Conservation (phyloP, 2,113 vertebrate genomes). For the Catagonus wagneri region DNA sequence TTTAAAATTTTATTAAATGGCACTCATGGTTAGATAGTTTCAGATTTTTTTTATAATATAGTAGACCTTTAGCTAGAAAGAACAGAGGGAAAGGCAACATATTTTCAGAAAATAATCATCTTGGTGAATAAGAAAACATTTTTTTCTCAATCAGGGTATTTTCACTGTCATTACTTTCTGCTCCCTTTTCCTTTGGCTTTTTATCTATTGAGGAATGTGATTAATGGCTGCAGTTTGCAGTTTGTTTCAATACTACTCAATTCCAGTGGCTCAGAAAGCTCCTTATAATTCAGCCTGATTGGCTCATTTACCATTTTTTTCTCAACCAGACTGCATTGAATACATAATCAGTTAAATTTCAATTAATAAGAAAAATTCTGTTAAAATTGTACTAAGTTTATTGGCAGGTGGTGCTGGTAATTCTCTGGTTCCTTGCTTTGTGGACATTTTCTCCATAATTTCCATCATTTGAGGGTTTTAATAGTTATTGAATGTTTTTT, state of each 20-base stretch:
- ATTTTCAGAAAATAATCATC: conserved; percentile 73
- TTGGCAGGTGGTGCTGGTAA: neutral
- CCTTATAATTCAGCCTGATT: neutral
- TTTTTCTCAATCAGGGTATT: conserved; percentile 54
- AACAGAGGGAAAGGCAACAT: neutral
- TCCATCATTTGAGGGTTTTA: neutral
- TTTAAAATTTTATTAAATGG: neutral
- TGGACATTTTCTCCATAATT: neutral
- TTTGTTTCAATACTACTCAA: neutral
- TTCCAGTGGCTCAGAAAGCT: neutral
- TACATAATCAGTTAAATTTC: neutral
- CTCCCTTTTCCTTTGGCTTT: neutral
- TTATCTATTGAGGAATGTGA: neutral
- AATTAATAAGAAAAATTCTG: neutral
- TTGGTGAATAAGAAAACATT: conserved; percentile 64
- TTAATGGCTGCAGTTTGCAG: neutral
- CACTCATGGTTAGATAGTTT: neutral
- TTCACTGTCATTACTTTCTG: conserved; percentile 62
- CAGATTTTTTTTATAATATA: conserved; percentile 60
- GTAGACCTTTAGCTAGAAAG: conserved; percentile 55
- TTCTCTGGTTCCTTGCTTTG: neutral
- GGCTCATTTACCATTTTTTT: conserved; percentile 45
- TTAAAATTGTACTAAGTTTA: neutral
- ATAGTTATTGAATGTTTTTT: neutral
- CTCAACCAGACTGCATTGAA: neutral